Evolutionary conservation across 2,888 invertebrate genomes (phyloP).

Genomic region (Calliphora vomitoria): DNA sequence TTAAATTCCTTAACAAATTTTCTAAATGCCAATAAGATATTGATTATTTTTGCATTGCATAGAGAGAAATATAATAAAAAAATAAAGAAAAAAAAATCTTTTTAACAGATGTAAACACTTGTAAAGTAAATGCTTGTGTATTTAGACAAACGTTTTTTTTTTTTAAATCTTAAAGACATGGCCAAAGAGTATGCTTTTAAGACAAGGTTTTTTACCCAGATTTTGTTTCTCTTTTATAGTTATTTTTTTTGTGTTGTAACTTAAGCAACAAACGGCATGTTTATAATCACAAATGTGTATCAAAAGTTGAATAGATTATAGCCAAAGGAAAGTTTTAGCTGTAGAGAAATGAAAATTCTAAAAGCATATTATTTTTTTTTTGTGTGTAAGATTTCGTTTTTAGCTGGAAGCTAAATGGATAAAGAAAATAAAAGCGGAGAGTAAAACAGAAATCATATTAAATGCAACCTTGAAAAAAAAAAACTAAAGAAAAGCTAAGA

Average conservation of each 20-base stretch:
- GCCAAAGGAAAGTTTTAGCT: constrained; percentile 31
- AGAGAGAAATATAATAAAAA: background rate
- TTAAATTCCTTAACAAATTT: constrained; percentile 20
- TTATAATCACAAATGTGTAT: constrained; percentile 26
- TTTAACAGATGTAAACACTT: constrained; percentile 36
- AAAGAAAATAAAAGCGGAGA: background rate
- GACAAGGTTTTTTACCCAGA: background rate
- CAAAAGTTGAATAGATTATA: constrained; percentile 53
- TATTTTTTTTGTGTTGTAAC: background rate
- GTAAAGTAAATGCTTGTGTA: background rate
- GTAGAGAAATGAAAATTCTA: background rate
- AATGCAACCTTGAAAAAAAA: constrained; percentile 39
- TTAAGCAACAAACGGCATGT: background rate
- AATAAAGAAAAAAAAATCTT: background rate
- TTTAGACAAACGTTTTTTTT: background rate
- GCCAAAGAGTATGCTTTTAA: background rate
- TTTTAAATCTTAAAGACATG: background rate
- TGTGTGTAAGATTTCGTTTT: background rate
- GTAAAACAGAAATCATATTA: background rate
- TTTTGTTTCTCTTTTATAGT: background rate
- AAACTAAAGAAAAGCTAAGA: background rate
- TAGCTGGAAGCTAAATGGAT: background rate
- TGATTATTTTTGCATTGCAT: constrained; percentile 20
- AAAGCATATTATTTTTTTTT: constrained; percentile 24
- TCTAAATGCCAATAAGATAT: constrained; percentile 43